phyloP scores from a whole-genome alignment of 2,797 vertebrate genomes.

The Eptatretus atami region DNA sequence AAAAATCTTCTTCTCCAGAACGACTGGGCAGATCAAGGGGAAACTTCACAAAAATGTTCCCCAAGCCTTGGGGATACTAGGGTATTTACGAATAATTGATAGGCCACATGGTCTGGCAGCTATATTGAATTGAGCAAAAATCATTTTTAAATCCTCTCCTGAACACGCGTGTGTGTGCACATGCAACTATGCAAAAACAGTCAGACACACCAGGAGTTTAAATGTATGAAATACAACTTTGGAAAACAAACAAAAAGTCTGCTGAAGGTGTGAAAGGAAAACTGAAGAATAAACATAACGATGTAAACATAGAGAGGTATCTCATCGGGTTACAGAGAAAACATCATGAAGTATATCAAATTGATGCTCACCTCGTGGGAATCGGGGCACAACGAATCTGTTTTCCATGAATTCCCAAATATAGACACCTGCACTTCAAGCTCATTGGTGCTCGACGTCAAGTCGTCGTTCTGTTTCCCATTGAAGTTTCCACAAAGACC shows the following conservation, averaged over 20 bases:
- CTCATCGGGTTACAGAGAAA: not conserved
- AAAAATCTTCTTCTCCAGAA: too few relatives aligned
- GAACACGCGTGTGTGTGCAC: not conserved
- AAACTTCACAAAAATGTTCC: too few relatives aligned
- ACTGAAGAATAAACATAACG: not conserved
- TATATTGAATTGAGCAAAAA: too few relatives aligned
- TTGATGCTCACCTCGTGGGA: slow-evolving; percentile 25
- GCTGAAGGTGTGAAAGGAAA: not conserved
- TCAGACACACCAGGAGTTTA: not conserved
- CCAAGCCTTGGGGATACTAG: too few relatives aligned
- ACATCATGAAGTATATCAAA: not conserved
- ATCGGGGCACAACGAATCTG: slow-evolving; percentile 41
- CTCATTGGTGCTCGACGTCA: slow-evolving; percentile 58
- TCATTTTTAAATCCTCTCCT: too few relatives aligned
- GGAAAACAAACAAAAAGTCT: not conserved
- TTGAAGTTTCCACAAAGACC: slow-evolving; percentile 91
- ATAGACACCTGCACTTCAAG: slow-evolving; percentile 45
- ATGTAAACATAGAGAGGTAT: not conserved
- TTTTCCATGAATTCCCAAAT: slow-evolving; percentile 91
- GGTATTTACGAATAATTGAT: too few relatives aligned
- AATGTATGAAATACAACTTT: too few relatives aligned
- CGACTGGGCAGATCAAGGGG: too few relatives aligned
- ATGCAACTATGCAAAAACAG: not conserved
- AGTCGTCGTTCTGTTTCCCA: slow-evolving; percentile 60
- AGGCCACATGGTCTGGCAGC: too few relatives aligned